A percentile compares a stretch with the other conserved stretches of the same genome.
Conservation (phyloP, 2,797 vertebrate species). For the Gephyroberyx darwinii region DNA sequence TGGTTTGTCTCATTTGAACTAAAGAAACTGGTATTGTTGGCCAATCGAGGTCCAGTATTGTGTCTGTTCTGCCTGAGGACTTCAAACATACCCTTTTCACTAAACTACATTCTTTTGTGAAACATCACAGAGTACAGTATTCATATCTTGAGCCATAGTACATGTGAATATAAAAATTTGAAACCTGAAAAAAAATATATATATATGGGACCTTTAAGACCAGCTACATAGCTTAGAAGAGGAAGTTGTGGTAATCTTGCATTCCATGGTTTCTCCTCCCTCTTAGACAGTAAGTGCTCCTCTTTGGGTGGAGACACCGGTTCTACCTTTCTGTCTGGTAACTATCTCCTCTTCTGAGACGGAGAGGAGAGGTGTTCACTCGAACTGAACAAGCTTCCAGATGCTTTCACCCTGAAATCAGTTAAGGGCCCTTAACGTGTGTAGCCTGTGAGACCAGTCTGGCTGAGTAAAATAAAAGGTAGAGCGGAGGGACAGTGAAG, state of each 20-base stretch:
- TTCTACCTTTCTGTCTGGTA: conserved; percentile 21
- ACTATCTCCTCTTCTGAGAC: conserved; percentile 2
- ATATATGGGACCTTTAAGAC: too few relatives aligned
- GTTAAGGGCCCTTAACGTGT: not conserved
- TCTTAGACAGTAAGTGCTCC: conserved; percentile 14
- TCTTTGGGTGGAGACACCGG: conserved; percentile 26
- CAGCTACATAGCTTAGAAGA: not conserved
- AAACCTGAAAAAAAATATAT: not conserved
- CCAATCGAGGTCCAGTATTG: too few relatives aligned
- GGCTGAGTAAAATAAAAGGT: too few relatives aligned
- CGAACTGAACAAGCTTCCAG: not conserved
- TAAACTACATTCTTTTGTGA: not conserved
- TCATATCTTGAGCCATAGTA: too few relatives aligned
- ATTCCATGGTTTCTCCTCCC: conserved; percentile 5
- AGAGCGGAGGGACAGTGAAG: not conserved
- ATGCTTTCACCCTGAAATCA: conserved; percentile 7
- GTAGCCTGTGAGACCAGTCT: not conserved
- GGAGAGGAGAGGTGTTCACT: conserved; percentile 5
- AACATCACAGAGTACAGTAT: not conserved
- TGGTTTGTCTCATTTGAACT: too few relatives aligned
- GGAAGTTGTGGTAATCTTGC: conserved; percentile 12
- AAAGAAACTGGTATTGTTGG: too few relatives aligned
- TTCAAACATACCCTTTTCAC: not conserved
- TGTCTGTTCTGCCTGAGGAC: too few relatives aligned
- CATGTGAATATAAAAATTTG: not conserved